These are phyloP conservation scores for Myanophis thanlyinensis DNA, from an alignment of 2,113 vertebrate genomes.

Conservation along the genomic window DNA sequence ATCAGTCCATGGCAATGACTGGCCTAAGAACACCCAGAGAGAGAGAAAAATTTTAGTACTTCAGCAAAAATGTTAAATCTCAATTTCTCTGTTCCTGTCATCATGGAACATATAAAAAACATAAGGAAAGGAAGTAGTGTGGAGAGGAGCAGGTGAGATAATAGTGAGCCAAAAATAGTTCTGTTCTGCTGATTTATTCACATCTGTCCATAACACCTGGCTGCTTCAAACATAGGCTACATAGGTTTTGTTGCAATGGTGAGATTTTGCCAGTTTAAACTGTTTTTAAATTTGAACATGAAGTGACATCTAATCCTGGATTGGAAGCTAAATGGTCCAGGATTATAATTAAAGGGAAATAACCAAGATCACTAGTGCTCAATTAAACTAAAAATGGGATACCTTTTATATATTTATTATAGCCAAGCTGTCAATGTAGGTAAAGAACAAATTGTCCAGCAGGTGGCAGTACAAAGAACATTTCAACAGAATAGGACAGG, in stretches of 20 bases:
- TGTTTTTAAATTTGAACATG: neutral
- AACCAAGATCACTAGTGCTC: neutral
- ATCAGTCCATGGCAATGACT: neutral
- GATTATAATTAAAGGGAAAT: neutral
- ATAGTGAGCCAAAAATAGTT: neutral
- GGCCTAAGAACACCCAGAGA: neutral
- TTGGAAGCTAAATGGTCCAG: neutral
- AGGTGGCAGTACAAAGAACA: neutral
- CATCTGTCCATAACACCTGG: neutral
- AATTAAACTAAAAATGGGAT: neutral
- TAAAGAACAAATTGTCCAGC: neutral
- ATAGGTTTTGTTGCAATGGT: neutral
- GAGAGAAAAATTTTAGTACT: neutral
- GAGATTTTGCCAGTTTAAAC: neutral
- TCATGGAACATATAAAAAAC: neutral
- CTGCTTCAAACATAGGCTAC: neutral
- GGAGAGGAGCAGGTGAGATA: too few species aligned
- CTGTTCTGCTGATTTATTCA: neutral
- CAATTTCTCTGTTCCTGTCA: neutral
- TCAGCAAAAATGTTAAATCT: neutral
- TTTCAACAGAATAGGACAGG: fast-evolving
- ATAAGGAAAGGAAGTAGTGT: too few species aligned
- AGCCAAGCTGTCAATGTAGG: neutral
- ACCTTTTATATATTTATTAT: too few species aligned
- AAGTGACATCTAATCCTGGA: neutral